A percentile compares a stretch with the other conserved stretches of the same genome.
Evolutionary conservation across 2,888 invertebrate genomes (phyloP).

Genomic region (Meandrusa payeni): DNA sequence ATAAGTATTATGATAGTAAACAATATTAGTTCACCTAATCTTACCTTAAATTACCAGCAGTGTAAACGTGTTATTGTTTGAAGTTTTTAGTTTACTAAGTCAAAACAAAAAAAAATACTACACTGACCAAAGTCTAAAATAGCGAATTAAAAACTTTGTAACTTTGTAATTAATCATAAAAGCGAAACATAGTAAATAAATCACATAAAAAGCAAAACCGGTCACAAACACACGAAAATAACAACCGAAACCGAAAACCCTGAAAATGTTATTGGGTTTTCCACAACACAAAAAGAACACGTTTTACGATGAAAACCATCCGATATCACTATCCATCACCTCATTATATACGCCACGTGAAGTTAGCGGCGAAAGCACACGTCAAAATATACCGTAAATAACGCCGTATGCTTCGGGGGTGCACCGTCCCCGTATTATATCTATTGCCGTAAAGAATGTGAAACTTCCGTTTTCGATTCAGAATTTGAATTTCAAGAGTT

Average conservation of each 20-base stretch:
- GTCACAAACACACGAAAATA: conserved; percentile 38
- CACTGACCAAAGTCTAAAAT: too few species aligned
- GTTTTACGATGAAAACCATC: conserved; percentile 65
- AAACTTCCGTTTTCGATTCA: conserved; percentile 42
- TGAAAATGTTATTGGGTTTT: conserved; percentile 47
- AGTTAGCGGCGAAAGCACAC: conserved; percentile 70
- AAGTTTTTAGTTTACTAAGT: conserved; percentile 10
- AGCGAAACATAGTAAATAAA: background rate
- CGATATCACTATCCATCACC: conserved; percentile 80
- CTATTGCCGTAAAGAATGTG: conserved; percentile 37
- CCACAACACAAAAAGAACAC: conserved; percentile 55
- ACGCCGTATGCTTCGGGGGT: conserved; percentile 62
- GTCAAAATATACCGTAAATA: conserved; percentile 80
- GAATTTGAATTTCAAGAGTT: conserved; percentile 43
- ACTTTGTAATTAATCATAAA: too few species aligned
- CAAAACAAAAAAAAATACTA: conserved; percentile 7
- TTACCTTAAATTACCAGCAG: conserved; percentile 9
- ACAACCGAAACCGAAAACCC: conserved; percentile 34
- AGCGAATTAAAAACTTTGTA: too few species aligned
- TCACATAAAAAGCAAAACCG: conserved; percentile 46
- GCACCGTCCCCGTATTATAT: conserved; percentile 56
- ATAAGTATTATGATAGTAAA: too few species aligned
- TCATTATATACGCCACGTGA: conserved; percentile 71
- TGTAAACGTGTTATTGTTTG: conserved; percentile 1
- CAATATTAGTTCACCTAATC: too few species aligned